These are phyloP conservation scores for Caenorhabditis latens DNA, from an alignment of 1,140 invertebrate genomes.

Conservation along the genomic window DNA sequence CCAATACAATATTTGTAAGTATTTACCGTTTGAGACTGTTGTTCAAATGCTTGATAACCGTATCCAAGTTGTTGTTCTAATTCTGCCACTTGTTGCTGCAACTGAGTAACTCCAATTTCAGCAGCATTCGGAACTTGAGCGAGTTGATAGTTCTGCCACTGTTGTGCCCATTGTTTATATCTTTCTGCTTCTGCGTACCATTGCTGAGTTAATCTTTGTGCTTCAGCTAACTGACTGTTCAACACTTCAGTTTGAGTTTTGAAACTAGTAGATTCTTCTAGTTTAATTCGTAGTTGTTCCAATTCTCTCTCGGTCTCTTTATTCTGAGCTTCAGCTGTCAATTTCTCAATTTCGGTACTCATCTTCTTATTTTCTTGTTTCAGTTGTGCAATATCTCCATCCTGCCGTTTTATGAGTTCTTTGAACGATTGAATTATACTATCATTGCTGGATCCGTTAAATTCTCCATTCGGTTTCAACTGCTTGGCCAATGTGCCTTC, in stretches of 20 bases:
- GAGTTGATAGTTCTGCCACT: slow-evolving; percentile 76
- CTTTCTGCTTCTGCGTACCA: slow-evolving; percentile 74
- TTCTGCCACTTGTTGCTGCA: slow-evolving; percentile 57
- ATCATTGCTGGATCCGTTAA: slow-evolving; percentile 77
- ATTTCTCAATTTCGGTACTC: slow-evolving; percentile 83
- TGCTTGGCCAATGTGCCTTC: slow-evolving; percentile 77
- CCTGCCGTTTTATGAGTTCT: slow-evolving; percentile 88
- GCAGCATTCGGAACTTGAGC: slow-evolving; percentile 68
- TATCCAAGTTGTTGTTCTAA: slow-evolving; percentile 73
- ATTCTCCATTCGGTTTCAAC: slow-evolving; percentile 38
- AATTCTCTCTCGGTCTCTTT: slow-evolving; percentile 55
- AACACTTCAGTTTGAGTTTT: slow-evolving; percentile 31
- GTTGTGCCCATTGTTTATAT: slow-evolving; percentile 73
- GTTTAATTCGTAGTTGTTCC: slow-evolving; percentile 52
- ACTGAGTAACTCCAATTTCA: slow-evolving; percentile 35
- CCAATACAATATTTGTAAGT: background rate
- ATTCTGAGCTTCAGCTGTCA: slow-evolving; percentile 54
- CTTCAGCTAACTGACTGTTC: slow-evolving; percentile 46
- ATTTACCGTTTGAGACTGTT: slow-evolving; percentile 65
- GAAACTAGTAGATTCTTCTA: background rate
- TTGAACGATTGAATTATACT: slow-evolving; percentile 83
- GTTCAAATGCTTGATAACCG: slow-evolving; percentile 75
- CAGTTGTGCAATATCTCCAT: slow-evolving; percentile 84
- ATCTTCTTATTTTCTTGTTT: slow-evolving; percentile 84
- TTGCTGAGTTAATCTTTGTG: slow-evolving; percentile 68